Base-by-base conservation (phyloP, 92 coral and sea anemone genomes). In the Phenganax marumi region DNA sequence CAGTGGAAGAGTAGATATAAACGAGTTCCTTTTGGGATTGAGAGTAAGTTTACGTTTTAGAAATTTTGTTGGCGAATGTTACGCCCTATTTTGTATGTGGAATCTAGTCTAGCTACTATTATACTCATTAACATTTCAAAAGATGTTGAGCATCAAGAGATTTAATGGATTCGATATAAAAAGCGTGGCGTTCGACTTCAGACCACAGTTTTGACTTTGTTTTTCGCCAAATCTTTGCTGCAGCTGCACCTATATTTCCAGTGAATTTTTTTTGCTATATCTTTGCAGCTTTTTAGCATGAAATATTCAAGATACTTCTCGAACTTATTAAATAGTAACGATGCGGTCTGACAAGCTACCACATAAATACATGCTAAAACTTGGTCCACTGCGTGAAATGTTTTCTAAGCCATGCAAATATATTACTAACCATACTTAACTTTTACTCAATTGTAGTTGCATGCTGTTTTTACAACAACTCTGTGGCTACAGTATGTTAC, bases 11-110 rank as follows among this genome's bases (percentile, higher is more conserved):
- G 58, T 93, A 8, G 74, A 85, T 49, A 75, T 93, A 80, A 89
- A 92, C 19, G 97, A 93, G 88, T 92, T 93, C 79, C 86, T 91
- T 0, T 0, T 23, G 18, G 84, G 80, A 11, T 77, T 93, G 23
- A 87, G 97, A 88, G 97, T 93, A 87, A 83, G 97, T 65, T 64
- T 22, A 64, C 3, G 10, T 26, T 19, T 26, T 43, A 2, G 1
- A 25, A 10, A 14, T 79, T 17, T 81, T 71, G 70, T 52, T 53
- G 49, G 22, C 6, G 61, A 56, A 39, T 58, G 71, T 18, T 77
- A 77, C 82, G 65, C 82, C 54, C 81, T 39, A 70, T 73, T 73
- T 73, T 48, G 16, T 49, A 50, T n/a, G 60, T 11, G 14, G 26
- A 73, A 23, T 33, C 43, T 33, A 33, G 5, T 33, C 43, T 1